Evolutionary conservation across 2,113 vertebrate genomes (phyloP).

Genomic region (Chrysemys picta): DNA sequence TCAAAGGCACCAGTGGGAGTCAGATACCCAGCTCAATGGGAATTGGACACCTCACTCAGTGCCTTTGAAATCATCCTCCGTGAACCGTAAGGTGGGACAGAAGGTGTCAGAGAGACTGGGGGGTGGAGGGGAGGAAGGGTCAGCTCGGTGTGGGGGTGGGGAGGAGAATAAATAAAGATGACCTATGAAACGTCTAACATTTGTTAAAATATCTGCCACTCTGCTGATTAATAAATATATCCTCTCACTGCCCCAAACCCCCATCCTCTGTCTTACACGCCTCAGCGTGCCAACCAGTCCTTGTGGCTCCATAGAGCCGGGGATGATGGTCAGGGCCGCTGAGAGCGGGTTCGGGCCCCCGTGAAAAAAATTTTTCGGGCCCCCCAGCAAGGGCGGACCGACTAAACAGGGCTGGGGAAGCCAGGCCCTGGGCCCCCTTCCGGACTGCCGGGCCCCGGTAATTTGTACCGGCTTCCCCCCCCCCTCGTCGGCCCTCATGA

Average conservation of each 20-base stretch:
- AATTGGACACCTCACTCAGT: not conserved
- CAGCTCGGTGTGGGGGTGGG: not conserved
- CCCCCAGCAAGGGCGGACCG: too few relatives aligned
- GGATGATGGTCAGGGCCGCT: too few relatives aligned
- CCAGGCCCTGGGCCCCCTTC: too few relatives aligned
- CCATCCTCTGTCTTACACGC: not conserved
- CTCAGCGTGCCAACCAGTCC: not conserved
- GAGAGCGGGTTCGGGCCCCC: too few relatives aligned
- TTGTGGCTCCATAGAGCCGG: not conserved
- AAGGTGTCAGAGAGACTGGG: not conserved
- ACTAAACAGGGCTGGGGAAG: too few relatives aligned
- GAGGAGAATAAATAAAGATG: not conserved
- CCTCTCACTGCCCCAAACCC: not conserved
- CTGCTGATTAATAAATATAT: not conserved
- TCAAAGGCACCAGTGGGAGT: not conserved
- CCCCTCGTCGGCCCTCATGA: not conserved
- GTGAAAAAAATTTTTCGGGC: too few relatives aligned
- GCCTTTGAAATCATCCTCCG: not conserved
- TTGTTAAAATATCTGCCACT: not conserved
- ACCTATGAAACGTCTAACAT: not conserved
- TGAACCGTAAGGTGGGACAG: not conserved
- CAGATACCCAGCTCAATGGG: not conserved
- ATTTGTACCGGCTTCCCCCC: too few relatives aligned
- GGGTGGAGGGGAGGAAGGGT: not conserved
- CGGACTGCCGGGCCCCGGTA: too few relatives aligned